These are phyloP conservation scores for Irena cyanogastra DNA, from an alignment of 2,113 vertebrate genomes.

Conservation along the genomic window DNA sequence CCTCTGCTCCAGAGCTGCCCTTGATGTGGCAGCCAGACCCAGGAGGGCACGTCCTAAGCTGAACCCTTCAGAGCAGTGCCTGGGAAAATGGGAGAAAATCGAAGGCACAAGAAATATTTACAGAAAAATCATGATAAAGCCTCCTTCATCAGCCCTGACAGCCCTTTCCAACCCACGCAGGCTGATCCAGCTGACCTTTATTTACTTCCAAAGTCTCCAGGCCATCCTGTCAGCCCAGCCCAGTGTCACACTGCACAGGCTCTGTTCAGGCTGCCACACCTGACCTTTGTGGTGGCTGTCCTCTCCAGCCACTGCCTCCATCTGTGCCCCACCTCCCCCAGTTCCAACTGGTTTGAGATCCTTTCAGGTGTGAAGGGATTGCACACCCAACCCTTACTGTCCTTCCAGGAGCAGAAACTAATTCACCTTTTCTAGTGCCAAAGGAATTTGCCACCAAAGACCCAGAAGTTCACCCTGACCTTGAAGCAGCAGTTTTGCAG, in stretches of 20 bases:
- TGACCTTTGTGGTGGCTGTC: not conserved
- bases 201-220: not conserved
- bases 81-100: not conserved
- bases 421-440: not conserved
- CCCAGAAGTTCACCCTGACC: not conserved
- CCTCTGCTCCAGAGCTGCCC: not conserved
- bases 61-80: not conserved
- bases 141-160: not conserved
- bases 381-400: not conserved
- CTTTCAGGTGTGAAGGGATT: not conserved
- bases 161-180: not conserved
- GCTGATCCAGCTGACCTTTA: not conserved
- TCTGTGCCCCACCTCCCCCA: not conserved
- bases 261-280: not conserved
- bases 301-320: not conserved
- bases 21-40: not conserved
- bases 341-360: not conserved
- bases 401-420: not conserved
- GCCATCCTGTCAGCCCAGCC: not conserved
- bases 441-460: not conserved
- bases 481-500: not conserved
- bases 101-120: not conserved
- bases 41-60: not conserved
- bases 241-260: not conserved
- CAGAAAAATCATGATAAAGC: not conserved